phyloP scores from a whole-genome alignment of 2,888 invertebrate genomes.

The Apoda limacodes region DNA sequence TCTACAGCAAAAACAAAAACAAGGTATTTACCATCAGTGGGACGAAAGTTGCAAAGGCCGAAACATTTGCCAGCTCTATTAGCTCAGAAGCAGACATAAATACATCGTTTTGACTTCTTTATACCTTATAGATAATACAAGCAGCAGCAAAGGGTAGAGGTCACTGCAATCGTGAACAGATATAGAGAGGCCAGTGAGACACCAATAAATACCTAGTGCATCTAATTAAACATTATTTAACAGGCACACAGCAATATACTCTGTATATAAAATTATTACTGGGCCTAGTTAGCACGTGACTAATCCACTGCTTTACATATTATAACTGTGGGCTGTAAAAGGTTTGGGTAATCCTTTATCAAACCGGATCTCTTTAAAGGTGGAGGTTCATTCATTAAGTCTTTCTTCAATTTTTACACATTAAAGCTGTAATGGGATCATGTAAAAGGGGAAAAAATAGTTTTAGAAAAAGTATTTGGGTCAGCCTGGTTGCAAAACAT shows the following conservation, averaged over 20 bases:
- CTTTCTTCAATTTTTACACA: background rate
- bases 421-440: too few relatives aligned
- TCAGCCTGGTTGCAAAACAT: too few relatives aligned
- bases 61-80: constrained; percentile 26
- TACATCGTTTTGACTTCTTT: constrained; percentile 54
- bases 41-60: too few relatives aligned
- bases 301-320: too few relatives aligned
- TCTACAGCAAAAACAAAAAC: too few relatives aligned
- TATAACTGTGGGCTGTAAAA: background rate
- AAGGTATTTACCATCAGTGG: too few relatives aligned
- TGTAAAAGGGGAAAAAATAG: too few relatives aligned
- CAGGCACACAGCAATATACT: constrained; percentile 16
- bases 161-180: constrained; percentile 60
- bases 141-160: constrained; percentile 45
- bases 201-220: constrained; percentile 47
- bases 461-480: too few relatives aligned
- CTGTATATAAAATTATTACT: constrained; percentile 8
- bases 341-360: background rate
- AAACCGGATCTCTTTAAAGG: background rate
- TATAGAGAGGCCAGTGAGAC: constrained; percentile 45
- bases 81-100: constrained; percentile 36
- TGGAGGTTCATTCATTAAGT: background rate
- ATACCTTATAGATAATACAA: constrained; percentile 54
- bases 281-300: constrained; percentile 1
- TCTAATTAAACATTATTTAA: constrained; percentile 29